Evolutionary conservation across 2,888 invertebrate genomes (phyloP), one percentile per base, ranked within the genome.

Genomic region (Linyphia triangularis): DNA sequence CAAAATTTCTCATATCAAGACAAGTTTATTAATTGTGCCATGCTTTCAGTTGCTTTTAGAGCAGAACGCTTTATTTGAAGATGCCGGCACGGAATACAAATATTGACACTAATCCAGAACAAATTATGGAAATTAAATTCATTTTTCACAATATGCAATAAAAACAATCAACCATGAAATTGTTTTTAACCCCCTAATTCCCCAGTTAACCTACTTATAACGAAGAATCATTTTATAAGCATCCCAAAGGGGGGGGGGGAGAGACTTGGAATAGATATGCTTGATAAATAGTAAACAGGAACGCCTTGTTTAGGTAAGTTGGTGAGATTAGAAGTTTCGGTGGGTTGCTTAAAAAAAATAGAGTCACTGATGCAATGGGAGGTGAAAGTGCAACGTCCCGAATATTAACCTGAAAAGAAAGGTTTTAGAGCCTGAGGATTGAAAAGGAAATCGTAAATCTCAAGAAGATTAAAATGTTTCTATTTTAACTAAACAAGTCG

Each of bases 351-450:
- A 6, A 16, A n/a, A n/a, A 51, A 19, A 57, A 28, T 16, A 51
- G 51, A 59, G 30, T 73, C 19, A 63, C 63, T 40, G 4, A 19
- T 43, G 37, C 22, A 9, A 51, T 9, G 19, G 4, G 33, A 16
- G 26, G 63, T 22, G 72, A 65, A 61, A 73, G 83, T 43, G 83
- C 72, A 83, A 72, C 22, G 82, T 40, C 72, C 82, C 37, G 40
- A 59, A 33, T 33, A 33, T 33, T 33, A 22, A 69, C 65, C 57
- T 37, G 26, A 22, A 57, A 26, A 37, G 30, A 70, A 61, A 61
- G 19, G 26, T 78, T 28, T 73, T 43, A 43, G 43, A 16, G 5
- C 24, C 51, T 51, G 26, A n/a, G 30, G 67, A 67, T 16, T 19
- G 67, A 61, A 26, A 61, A 77, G 75, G 75, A 61, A 77, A 77